phyloP scores from a whole-genome alignment of 2,797 vertebrate species.

The Hemibagrus guttatus region DNA sequence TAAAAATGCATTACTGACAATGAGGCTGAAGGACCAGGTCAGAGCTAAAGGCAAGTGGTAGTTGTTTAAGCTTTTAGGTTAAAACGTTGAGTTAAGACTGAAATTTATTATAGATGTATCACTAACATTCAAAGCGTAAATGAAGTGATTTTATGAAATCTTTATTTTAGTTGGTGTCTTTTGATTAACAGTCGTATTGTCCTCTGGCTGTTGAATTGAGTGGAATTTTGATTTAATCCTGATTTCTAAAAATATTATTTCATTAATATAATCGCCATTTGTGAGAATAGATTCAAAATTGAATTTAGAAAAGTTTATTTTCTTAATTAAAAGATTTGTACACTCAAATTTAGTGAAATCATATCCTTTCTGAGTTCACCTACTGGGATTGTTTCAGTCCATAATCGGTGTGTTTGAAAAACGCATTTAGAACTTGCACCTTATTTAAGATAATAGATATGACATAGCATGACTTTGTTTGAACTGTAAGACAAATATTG shows the following conservation, averaged over 20 bases:
- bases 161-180: too few species aligned
- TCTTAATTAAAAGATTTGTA: not conserved
- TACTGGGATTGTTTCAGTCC: not conserved
- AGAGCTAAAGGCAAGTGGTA: not conserved
- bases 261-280: not conserved
- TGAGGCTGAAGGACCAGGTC: not conserved
- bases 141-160: too few species aligned
- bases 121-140: too few species aligned
- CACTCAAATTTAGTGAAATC: not conserved
- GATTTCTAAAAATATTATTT: not conserved
- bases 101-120: not conserved
- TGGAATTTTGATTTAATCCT: not conserved
- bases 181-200: too few species aligned
- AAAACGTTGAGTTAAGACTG: not conserved
- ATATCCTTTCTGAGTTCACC: not conserved
- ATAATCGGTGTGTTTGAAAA: not conserved
- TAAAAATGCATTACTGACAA: not conserved
- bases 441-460: not conserved
- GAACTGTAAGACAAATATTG: not conserved
- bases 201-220: too few species aligned
- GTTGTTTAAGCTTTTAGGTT: not conserved
- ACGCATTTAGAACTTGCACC: not conserved
- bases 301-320: not conserved
- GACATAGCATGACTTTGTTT: not conserved
- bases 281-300: not conserved